These are phyloP conservation scores for Ceyx cyanopectus DNA, from an alignment of 2,113 vertebrate species.

Conservation along the genomic window DNA sequence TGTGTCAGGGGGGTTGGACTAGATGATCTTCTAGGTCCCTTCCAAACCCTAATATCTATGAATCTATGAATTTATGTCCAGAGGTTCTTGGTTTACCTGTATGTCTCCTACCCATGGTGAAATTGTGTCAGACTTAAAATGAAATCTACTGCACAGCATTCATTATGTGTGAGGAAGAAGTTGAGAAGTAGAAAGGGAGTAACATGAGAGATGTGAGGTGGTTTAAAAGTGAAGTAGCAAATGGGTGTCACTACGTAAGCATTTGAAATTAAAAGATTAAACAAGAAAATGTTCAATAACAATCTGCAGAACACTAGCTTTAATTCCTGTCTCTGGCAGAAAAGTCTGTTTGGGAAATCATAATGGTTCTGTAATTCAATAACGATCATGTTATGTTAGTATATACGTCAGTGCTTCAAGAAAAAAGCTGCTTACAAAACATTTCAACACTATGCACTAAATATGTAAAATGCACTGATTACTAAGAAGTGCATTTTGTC, in stretches of 20 bases:
- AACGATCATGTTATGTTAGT: fast-evolving
- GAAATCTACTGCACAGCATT: not conserved
- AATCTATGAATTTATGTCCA: too few relatives aligned
- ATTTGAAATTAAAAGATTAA: not conserved
- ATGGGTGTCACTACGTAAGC: not conserved
- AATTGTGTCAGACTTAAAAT: not conserved
- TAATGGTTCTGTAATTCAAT: not conserved
- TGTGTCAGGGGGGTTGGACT: too few relatives aligned
- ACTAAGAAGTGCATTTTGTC: not conserved
- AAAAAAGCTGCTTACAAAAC: not conserved
- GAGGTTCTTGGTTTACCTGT: not conserved
- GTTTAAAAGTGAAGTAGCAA: not conserved
- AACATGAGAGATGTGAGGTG: not conserved
- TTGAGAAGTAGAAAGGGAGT: not conserved
- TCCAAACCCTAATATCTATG: too few relatives aligned
- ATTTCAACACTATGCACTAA: not conserved
- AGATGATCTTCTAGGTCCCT: too few relatives aligned
- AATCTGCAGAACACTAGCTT: not conserved
- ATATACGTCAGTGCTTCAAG: not conserved
- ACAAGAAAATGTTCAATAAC: not conserved
- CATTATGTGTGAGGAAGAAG: not conserved
- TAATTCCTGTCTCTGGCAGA: not conserved
- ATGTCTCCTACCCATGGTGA: not conserved
- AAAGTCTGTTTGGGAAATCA: not conserved
- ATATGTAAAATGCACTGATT: not conserved